A percentile compares a stretch with the other conserved stretches of the same genome.
These are phyloP conservation scores for Malacoctenus gilli DNA, from an alignment of 2,797 vertebrate genomes.

Conservation along the genomic window DNA sequence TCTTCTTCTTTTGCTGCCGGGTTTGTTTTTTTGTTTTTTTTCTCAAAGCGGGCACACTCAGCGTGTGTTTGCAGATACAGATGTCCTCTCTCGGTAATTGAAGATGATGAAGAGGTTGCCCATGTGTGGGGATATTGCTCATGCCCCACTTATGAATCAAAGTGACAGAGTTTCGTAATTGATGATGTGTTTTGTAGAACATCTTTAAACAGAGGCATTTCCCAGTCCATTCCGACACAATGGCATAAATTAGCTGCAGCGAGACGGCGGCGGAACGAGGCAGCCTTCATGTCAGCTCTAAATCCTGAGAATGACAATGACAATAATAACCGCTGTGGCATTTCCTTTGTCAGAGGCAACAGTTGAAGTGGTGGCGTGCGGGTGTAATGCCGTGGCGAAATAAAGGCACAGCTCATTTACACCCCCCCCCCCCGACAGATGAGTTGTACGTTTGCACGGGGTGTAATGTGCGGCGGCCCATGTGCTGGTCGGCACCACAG, in stretches of 20 bases:
- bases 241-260: conserved; percentile 23
- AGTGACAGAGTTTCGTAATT: conserved; percentile 55
- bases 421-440: conserved; percentile 5
- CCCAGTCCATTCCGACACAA: conserved; percentile 27
- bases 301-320: conserved; percentile 35
- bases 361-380: conserved; percentile 21
- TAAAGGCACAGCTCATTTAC: conserved; percentile 11
- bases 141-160: conserved; percentile 61
- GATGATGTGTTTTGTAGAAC: conserved; percentile 49
- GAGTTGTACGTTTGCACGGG: neutral
- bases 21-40: too few relatives aligned
- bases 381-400: too few relatives aligned
- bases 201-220: conserved; percentile 39
- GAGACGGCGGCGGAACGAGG: conserved; percentile 10
- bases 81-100: conserved; percentile 59
- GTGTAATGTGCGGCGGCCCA: conserved; percentile 18
- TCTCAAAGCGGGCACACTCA: conserved; percentile 32
- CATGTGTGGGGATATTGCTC: conserved; percentile 53
- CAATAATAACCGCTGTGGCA: conserved; percentile 18
- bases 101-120: conserved; percentile 62
- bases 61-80: conserved; percentile 52
- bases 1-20: conserved; percentile 2
- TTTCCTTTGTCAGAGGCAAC: conserved; percentile 27
- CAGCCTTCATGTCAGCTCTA: conserved; percentile 17
- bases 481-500: conserved; percentile 27